phyloP scores from a whole-genome alignment of 2,113 vertebrate genomes.

The Oncorhynchus gorbuscha region DNA sequence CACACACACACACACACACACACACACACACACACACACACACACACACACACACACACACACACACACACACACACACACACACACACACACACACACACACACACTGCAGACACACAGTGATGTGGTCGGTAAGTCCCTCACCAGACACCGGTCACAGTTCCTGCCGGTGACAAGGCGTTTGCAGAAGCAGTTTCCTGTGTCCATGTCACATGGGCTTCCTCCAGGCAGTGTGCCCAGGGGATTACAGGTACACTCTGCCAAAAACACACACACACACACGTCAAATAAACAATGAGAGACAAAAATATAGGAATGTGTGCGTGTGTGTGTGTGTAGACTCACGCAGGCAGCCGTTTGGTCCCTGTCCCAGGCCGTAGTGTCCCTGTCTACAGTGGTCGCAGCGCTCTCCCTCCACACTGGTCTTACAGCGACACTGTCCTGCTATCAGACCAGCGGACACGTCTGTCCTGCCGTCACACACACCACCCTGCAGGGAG shows the following conservation, averaged over 20 bases:
- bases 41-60: background rate
- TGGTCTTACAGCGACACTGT: conserved; percentile 90
- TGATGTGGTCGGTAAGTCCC: background rate
- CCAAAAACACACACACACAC: conserved; percentile 16
- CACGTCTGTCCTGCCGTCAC: conserved; percentile 87
- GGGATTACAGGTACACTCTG: conserved; percentile 90
- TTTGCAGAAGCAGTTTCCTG: conserved; percentile 93
- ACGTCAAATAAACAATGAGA: background rate
- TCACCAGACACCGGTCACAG: conserved; percentile 88
- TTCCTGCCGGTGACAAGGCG: conserved; percentile 85
- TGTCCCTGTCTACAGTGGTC: conserved; percentile 90
- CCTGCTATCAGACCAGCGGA: conserved; percentile 84
- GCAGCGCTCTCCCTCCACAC: conserved; percentile 91
- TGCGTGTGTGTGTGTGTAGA: conserved; percentile 32
- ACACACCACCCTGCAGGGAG: conserved; percentile 86
- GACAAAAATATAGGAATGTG: background rate
- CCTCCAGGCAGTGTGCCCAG: conserved; percentile 86
- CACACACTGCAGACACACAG: background rate
- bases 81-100: background rate
- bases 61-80: background rate
- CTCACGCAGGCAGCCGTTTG: conserved; percentile 87
- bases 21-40: background rate
- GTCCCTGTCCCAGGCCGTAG: conserved; percentile 83
- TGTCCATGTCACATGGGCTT: conserved; percentile 81
- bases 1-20: background rate